Evolutionary conservation across 2,113 vertebrate genomes (phyloP).

Genomic region (Hemibagrus wyckioides): DNA sequence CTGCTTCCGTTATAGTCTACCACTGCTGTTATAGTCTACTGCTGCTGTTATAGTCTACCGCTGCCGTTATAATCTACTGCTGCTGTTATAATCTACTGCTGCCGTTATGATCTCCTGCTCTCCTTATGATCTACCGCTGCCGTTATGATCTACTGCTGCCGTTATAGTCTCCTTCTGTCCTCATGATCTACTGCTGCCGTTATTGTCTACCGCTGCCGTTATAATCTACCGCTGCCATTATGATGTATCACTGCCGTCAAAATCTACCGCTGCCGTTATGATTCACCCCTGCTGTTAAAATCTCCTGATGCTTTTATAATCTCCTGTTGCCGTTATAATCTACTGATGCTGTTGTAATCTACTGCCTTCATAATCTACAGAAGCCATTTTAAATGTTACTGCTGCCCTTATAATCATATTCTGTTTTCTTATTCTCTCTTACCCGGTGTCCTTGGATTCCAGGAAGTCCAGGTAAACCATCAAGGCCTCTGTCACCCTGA

Average conservation of each 20-base stretch:
- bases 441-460: slow-evolving; percentile 76
- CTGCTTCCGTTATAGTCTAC: neutral
- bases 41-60: neutral
- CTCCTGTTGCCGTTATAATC: neutral
- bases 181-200: neutral
- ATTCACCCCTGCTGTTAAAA: neutral
- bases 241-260: neutral
- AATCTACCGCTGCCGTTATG: neutral
- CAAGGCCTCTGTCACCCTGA: slow-evolving; percentile 94
- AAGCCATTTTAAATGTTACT: neutral
- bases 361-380: neutral
- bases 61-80: neutral
- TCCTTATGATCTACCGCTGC: neutral
- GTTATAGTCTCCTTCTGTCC: neutral
- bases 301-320: neutral
- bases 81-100: neutral
- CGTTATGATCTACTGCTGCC: no score
- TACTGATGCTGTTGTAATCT: neutral
- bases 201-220: neutral
- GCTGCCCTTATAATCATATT: neutral
- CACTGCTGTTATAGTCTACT: neutral
- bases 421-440: slow-evolving; percentile 32
- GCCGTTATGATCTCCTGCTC: neutral
- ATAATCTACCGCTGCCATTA: neutral
- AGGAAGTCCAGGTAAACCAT: slow-evolving; percentile 89